Conservation (phyloP, 2,797 vertebrate genomes). For the Chloroceryle amazona region DNA sequence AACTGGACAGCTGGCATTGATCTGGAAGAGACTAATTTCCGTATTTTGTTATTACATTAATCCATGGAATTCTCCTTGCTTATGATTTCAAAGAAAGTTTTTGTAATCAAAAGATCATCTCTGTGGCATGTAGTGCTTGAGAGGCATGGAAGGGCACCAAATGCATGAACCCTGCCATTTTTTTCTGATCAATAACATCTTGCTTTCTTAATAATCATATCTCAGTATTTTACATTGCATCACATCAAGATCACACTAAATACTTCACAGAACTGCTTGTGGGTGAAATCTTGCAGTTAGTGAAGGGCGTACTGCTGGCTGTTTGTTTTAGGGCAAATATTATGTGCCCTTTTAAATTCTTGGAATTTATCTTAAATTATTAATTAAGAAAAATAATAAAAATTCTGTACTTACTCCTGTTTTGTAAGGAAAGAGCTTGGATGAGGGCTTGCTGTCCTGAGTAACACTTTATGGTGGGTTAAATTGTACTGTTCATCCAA, state of each 20-base stretch:
- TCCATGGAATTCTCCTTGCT: conserved; percentile 20
- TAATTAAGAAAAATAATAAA: neutral
- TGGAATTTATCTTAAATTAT: neutral
- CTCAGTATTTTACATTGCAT: neutral
- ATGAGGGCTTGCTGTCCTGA: neutral
- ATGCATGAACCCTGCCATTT: neutral
- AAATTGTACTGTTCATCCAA: neutral
- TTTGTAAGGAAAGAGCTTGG: neutral
- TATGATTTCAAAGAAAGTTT: conserved; percentile 19
- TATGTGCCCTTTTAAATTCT: neutral
- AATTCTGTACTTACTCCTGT: neutral
- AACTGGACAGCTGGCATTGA: conserved; percentile 48
- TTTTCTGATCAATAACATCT: neutral
- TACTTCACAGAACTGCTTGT: neutral
- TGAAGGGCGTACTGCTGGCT: neutral
- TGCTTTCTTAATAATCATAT: neutral
- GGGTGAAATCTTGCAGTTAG: neutral
- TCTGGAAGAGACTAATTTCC: conserved; percentile 36
- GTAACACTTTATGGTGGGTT: neutral
- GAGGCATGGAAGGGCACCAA: neutral
- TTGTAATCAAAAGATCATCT: conserved; percentile 13
- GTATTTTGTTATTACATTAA: conserved; percentile 45
- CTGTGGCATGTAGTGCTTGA: neutral
- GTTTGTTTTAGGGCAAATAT: neutral
- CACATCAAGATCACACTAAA: neutral